Conservation (phyloP, 2,888 invertebrate genomes). For the Stegophylla sp. region DNA sequence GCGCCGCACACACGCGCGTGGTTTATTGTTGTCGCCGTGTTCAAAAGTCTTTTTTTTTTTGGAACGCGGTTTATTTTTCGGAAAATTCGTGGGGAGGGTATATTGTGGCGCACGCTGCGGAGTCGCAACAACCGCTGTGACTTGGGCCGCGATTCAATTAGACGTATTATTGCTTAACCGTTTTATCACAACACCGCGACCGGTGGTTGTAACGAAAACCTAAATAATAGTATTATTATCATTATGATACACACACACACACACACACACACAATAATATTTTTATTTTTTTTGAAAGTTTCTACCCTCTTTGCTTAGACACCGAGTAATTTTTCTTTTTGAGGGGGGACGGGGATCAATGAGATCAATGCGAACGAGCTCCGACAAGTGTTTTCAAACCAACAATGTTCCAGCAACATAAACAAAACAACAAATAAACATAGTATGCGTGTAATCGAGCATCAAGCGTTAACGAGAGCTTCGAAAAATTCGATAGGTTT, state of each 20-base stretch:
- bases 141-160: neutral
- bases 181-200: too few relatives aligned
- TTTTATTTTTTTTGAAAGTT: slow-evolving; percentile 20
- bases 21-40: too few relatives aligned
- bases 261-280: neutral
- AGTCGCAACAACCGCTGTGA: neutral
- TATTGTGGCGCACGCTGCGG: neutral
- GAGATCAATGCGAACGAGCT: neutral
- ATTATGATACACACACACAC: neutral
- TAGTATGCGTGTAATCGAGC: neutral
- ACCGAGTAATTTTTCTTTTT: neutral
- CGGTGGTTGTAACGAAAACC: too few relatives aligned
- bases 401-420: neutral
- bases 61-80: too few relatives aligned
- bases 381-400: slow-evolving; percentile 28
- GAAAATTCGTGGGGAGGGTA: neutral
- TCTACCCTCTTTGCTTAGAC: neutral
- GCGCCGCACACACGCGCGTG: neutral
- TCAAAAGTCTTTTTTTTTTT: too few relatives aligned
- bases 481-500: neutral
- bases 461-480: neutral
- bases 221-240: too few relatives aligned
- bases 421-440: neutral
- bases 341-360: neutral
- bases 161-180: neutral